These are phyloP conservation scores for Urocolius indicus DNA, from an alignment of 2,113 vertebrate genomes.

Conservation along the genomic window DNA sequence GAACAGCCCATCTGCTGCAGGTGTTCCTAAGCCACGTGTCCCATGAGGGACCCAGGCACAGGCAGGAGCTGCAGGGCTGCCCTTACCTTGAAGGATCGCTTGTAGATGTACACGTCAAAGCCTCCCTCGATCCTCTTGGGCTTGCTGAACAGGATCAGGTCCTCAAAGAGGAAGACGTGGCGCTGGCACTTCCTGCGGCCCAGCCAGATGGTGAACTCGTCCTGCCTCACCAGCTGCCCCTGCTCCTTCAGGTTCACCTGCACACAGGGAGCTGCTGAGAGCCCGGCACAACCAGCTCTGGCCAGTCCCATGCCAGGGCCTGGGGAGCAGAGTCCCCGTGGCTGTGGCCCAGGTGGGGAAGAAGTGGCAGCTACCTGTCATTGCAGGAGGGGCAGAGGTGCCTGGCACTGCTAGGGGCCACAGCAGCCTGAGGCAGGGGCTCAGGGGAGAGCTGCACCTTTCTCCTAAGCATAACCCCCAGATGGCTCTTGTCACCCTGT, in stretches of 20 bases:
- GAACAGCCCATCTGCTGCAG: background rate
- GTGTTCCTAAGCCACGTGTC: background rate
- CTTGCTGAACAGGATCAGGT: constrained; percentile 90
- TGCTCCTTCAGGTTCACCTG: constrained; percentile 92
- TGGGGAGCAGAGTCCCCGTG: background rate
- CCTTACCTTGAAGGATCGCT: constrained; percentile 87
- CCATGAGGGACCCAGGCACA: background rate
- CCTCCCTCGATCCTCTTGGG: constrained; percentile 83
- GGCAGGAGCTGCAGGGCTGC: background rate
- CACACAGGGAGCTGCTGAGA: background rate
- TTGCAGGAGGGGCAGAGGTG: background rate
- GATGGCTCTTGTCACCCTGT: background rate
- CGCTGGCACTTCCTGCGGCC: constrained; percentile 84
- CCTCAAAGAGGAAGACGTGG: constrained; percentile 88
- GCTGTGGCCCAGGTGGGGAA: background rate
- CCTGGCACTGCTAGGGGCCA: background rate
- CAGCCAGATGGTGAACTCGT: constrained; percentile 83
- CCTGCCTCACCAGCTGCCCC: constrained; percentile 87
- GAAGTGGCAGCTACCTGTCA: background rate
- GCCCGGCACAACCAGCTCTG: no score
- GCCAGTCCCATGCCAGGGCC: background rate
- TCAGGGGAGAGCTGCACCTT: background rate
- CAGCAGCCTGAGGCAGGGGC: background rate
- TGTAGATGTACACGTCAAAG: constrained; percentile 84
- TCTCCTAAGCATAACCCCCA: background rate